Percentiles rank a stretch among this genome's conserved stretches.
Evolutionary conservation across 64 coral and sea anemone genomes (phyloP).

Genomic region (Astreopora myriophthalma): DNA sequence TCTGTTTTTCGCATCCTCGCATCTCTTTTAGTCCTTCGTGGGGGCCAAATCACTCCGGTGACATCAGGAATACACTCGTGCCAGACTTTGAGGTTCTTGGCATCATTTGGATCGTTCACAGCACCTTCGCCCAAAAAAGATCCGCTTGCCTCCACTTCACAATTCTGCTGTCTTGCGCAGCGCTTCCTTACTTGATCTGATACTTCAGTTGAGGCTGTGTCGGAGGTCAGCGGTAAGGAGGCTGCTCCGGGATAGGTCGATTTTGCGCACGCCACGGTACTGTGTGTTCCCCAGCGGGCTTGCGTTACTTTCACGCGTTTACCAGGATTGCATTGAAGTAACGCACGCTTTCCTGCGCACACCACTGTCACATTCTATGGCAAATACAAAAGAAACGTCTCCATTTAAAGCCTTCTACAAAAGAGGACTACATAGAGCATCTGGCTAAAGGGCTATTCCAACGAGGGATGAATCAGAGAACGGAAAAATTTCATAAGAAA

Average conservation of each 20-base stretch:
- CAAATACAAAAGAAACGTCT: not conserved
- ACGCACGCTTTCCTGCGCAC: constrained; percentile 54
- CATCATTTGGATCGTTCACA: not conserved
- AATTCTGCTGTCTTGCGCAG: constrained; percentile 46
- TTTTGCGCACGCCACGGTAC: constrained; percentile 28
- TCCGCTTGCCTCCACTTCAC: constrained; percentile 21
- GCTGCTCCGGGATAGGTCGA: not conserved
- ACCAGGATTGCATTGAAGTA: constrained; percentile 34
- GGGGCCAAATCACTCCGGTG: not conserved
- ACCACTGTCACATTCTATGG: constrained; percentile 60
- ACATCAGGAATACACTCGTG: constrained; percentile 82
- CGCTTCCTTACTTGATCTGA: constrained; percentile 42
- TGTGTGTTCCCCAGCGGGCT: constrained; percentile 60
- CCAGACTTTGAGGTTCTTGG: constrained; percentile 69
- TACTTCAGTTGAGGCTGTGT: not conserved
- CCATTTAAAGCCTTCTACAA: too few species aligned
- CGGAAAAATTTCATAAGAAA: too few species aligned
- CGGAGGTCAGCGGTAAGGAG: not conserved
- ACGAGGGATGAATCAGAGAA: too few species aligned
- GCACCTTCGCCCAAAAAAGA: constrained; percentile 25
- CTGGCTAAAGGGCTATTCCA: too few species aligned
- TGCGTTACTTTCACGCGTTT: constrained; percentile 65
- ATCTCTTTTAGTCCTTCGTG: constrained; percentile 19
- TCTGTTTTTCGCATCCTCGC: not conserved
- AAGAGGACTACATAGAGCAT: too few species aligned